These are phyloP conservation scores for Lytechinus pictus DNA, from an alignment of 35 echinoderm and acorn worm species.

Conservation along the genomic window DNA sequence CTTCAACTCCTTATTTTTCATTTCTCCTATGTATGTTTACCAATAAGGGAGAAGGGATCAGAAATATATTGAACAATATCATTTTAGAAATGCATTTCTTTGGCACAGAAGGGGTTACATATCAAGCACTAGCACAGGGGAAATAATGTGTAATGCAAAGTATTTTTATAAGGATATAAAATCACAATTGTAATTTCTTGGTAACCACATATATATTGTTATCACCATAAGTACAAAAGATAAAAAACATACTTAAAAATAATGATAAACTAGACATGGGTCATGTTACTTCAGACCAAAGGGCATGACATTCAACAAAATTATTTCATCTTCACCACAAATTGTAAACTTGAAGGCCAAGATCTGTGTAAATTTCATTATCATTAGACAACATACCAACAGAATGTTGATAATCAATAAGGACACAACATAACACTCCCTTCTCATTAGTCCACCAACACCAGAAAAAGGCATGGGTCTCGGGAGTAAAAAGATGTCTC, in stretches of 20 bases:
- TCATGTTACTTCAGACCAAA: background rate
- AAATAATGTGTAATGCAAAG: background rate
- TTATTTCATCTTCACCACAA: background rate
- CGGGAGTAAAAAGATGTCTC: background rate
- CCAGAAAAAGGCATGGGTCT: background rate
- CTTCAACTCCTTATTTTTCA: too few species aligned
- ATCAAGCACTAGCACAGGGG: background rate
- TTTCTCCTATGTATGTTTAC: too few species aligned
- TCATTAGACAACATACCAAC: background rate
- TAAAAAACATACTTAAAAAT: background rate
- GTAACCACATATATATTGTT: background rate
- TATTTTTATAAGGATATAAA: background rate
- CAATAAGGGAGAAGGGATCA: background rate
- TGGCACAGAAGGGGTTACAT: background rate
- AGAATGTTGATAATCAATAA: background rate
- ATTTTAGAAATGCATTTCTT: background rate
- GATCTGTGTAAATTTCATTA: background rate
- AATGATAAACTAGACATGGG: background rate
- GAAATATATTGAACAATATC: background rate
- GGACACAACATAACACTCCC: background rate
- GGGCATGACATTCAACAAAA: background rate
- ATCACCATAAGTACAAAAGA: background rate
- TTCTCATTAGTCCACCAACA: background rate
- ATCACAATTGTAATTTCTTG: background rate
- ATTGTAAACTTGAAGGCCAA: background rate